phyloP scores from a whole-genome alignment of 2,797 vertebrate genomes.

The Ctenochaetus hawaiiensis region DNA sequence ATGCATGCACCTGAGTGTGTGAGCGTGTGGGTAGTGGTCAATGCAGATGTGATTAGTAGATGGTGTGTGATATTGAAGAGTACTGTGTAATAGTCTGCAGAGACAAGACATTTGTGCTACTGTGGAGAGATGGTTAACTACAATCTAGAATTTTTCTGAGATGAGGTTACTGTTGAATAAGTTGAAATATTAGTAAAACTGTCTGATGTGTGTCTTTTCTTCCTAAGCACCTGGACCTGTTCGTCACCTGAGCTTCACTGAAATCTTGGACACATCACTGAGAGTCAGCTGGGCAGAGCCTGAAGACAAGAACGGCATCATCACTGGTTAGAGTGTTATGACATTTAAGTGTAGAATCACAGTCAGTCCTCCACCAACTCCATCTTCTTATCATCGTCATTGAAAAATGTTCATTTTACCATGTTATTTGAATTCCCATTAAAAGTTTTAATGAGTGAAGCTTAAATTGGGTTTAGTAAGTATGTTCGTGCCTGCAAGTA shows the following conservation, averaged over 20 bases:
- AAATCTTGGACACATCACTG: constrained; percentile 96
- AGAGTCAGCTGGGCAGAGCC: constrained; percentile 97
- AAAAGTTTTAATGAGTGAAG: constrained; percentile 12
- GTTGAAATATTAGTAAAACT: neutral
- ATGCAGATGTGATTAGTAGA: constrained; percentile 62
- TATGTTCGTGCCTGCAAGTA: constrained; percentile 10
- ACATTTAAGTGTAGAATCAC: neutral
- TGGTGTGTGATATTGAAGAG: constrained; percentile 38
- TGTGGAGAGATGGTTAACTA: neutral
- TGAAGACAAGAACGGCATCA: constrained; percentile 92
- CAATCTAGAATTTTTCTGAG: constrained; percentile 3
- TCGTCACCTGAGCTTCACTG: constrained; percentile 93
- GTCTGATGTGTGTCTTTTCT: constrained; percentile 12
- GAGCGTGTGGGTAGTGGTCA: constrained; percentile 37
- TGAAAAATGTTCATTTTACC: constrained; percentile 10
- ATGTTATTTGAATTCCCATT: constrained; percentile 20
- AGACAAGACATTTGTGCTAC: neutral
- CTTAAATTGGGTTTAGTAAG: constrained; percentile 13
- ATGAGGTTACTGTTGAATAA: neutral
- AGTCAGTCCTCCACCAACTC: neutral
- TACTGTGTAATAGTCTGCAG: constrained; percentile 18
- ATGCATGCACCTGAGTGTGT: constrained; percentile 29
- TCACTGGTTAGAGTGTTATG: constrained; percentile 86
- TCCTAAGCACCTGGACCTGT: constrained; percentile 91
- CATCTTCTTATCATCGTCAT: constrained; percentile 5